Evolutionary conservation across 2,113 vertebrate species (phyloP).

Genomic region (Halichoerus grypus): DNA sequence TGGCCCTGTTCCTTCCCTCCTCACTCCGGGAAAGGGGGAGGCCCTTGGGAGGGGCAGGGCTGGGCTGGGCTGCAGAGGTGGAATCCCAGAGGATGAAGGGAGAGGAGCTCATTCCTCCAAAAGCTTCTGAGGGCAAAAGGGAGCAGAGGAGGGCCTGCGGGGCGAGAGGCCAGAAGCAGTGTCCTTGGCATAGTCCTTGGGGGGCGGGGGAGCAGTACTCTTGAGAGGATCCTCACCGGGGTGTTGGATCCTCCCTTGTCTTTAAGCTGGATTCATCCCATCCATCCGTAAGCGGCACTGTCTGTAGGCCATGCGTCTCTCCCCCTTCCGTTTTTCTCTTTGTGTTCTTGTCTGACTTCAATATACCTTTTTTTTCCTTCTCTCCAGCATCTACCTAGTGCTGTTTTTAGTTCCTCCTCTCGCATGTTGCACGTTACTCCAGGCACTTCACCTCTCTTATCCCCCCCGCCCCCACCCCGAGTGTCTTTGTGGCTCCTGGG

Average conservation of each 20-base stretch:
- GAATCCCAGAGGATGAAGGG: neutral
- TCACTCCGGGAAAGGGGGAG: neutral
- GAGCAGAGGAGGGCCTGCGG: neutral
- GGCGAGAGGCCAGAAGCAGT: neutral
- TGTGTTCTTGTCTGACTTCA: neutral
- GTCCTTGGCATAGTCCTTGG: neutral
- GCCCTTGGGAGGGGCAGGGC: accelerated
- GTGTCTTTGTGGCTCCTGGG: neutral
- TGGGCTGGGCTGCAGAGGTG: neutral
- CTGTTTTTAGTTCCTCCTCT: neutral
- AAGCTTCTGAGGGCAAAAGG: neutral
- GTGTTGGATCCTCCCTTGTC: neutral
- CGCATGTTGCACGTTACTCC: neutral
- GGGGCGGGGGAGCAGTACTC: no score
- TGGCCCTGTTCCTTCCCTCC: neutral
- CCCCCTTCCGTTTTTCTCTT: neutral
- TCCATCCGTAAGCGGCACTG: neutral
- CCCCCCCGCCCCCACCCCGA: no score
- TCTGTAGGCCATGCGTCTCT: neutral
- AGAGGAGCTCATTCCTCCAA: neutral
- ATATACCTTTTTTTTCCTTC: neutral
- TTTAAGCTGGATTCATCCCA: neutral
- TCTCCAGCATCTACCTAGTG: neutral
- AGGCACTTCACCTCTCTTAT: neutral
- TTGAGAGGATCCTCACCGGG: neutral